Evolutionary conservation across 2,797 vertebrate species (phyloP), one percentile per base, ranked within the genome.

Genomic region (Diplodus puntazzo): DNA sequence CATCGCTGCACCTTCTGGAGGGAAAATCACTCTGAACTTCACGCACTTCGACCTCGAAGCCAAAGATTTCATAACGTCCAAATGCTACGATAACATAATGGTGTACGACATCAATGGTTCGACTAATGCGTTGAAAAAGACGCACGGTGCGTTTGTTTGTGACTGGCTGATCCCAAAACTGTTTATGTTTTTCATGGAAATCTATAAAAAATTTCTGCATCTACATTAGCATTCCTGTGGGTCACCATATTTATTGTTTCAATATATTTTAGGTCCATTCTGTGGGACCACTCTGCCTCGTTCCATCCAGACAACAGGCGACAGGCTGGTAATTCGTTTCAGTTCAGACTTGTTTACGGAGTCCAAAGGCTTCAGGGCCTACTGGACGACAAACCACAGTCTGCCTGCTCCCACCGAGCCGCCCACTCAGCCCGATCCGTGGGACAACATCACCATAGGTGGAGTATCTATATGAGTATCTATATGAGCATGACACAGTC

Each of bases 1-100:
- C 64, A 85, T 96, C 11, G 75, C 58, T 39, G 52, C 85, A 49
- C 94, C 94, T 13, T 16, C 69, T 0, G 86, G 89, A 0, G 89
- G 95, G 69, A 92, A 78, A 23, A 91, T 96, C 83, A 89, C 83
- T 0, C 73, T 96, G 73, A 92, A 67, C 0, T 96, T 96, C 89
- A 95, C 95, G 23, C 87, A 96, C 79, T 96, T 96, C 81, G 92
- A 95, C 76, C 61, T 96, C 1, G 93, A 96, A 77, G 82, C 83
- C 42, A 82, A 82, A 75, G 92, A 89, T 30, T 2, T 93, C 16
- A 1, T 94, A 0, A 75, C 76, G 0, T 87, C 69, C 46, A 92
- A 64, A 65, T 96, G 95, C 85, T 87, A 54, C 13, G 95, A 96
- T 71, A 93, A 91, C 10, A 14, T 96, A 6, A 66, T 89, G 69